Percentiles rank a stretch among this genome's conserved stretches.
These are phyloP conservation scores for Platygyra sinensis DNA, from an alignment of 64 coral and sea anemone species.

Conservation along the genomic window DNA sequence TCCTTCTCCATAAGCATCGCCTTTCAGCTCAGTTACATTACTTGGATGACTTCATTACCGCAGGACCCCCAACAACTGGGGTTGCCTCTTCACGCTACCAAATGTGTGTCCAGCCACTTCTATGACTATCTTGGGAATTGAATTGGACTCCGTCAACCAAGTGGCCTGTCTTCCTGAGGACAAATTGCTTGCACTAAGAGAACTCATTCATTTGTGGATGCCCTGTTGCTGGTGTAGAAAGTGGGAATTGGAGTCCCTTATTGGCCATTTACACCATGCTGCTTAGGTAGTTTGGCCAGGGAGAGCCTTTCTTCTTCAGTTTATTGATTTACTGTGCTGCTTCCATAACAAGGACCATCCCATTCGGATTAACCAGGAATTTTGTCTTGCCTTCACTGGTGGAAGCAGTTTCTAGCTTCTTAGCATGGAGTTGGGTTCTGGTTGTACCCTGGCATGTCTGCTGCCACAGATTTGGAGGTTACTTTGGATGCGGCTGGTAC, in stretches of 20 bases:
- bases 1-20: no score
- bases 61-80: no score
- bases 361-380: conserved; percentile 11
- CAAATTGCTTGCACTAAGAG: no score
- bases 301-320: conserved; percentile 23
- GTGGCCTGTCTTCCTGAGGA: no score
- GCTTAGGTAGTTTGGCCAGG: conserved; percentile 34
- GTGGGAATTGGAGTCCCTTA: conserved; percentile 39
- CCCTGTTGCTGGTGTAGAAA: not conserved
- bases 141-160: no score
- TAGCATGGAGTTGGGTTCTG: conserved; percentile 46
- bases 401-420: not conserved
- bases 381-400: conserved; percentile 34
- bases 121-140: no score
- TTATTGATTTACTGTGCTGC: conserved; percentile 25
- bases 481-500: not conserved
- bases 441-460: conserved; percentile 39
- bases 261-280: conserved; percentile 52
- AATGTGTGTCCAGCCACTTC: no score
- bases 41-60: no score
- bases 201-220: no score
- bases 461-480: not conserved
- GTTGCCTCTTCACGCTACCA: no score
- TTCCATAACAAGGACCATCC: not conserved
- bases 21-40: no score